phyloP scores from a whole-genome alignment of 2,888 invertebrate species.

The Chaetoderma sp. region DNA sequence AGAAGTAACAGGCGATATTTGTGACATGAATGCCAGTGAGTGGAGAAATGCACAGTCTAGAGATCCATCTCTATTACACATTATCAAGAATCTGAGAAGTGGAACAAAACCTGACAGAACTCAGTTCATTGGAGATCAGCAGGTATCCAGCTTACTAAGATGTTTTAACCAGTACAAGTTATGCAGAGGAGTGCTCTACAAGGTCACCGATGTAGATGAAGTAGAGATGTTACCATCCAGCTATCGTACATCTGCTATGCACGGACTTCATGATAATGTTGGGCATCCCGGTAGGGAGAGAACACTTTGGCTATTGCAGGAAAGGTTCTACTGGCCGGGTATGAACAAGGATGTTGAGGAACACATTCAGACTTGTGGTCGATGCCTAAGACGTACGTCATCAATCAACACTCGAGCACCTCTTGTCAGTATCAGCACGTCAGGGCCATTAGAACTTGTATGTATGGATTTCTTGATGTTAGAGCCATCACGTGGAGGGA shows the following conservation, averaged over 20 bases:
- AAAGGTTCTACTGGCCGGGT: constrained; percentile 3
- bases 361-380: background rate
- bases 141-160: too few relatives aligned
- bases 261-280: background rate
- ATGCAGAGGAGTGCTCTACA: too few relatives aligned
- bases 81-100: too few relatives aligned
- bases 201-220: too few relatives aligned
- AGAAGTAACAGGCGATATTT: too few relatives aligned
- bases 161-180: too few relatives aligned
- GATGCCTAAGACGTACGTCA: background rate
- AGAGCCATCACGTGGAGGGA: constrained; percentile 24
- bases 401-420: background rate
- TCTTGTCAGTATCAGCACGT: background rate
- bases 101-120: too few relatives aligned
- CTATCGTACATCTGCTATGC: background rate
- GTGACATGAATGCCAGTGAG: too few relatives aligned
- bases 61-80: too few relatives aligned
- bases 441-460: background rate
- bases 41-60: too few relatives aligned
- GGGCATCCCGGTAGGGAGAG: background rate
- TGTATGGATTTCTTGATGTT: constrained; percentile 7
- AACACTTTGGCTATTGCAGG: background rate
- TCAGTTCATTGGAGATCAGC: too few relatives aligned
- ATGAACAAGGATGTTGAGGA: background rate
- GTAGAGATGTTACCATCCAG: background rate